Conservation (phyloP, 2,888 invertebrate species). For the Endotricha flammealis region DNA sequence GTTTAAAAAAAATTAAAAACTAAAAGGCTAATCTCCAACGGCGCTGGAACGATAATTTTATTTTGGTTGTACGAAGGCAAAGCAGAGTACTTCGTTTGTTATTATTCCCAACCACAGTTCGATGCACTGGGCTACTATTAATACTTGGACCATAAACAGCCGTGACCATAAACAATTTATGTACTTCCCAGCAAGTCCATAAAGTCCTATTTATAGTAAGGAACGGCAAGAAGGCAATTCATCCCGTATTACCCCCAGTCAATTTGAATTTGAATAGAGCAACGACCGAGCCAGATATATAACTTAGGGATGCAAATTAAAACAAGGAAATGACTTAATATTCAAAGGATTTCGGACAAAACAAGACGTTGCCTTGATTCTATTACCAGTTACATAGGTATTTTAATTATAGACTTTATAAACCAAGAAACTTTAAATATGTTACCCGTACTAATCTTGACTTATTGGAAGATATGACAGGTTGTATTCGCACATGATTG, state of each 20-base stretch:
- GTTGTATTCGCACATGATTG: no score
- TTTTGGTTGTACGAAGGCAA: no score
- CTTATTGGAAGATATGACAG: no score
- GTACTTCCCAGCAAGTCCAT: constrained; percentile 2
- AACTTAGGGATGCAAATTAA: constrained; percentile 8
- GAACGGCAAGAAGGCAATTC: constrained; percentile 2
- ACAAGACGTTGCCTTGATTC: no score
- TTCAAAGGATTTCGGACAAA: no score
- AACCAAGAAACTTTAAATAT: no score
- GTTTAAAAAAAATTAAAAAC: no score
- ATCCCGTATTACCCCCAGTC: constrained; percentile 1
- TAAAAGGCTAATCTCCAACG: no score
- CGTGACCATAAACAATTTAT: constrained; percentile 6
- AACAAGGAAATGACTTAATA: constrained; percentile 1
- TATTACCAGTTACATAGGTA: neutral
- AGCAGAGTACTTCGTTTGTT: no score
- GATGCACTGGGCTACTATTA: constrained; percentile 8
- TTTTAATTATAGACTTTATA: no score
- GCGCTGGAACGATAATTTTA: no score
- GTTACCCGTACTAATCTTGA: no score
- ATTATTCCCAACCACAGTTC: constrained; percentile 3
- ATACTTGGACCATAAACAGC: constrained; percentile 6
- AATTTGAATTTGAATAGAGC: constrained; percentile 10
- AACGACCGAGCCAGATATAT: constrained; percentile 4
- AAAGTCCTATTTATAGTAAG: constrained; percentile 6